Percentiles rank a stretch among this genome's conserved stretches.
These are phyloP conservation scores for Zaprionus obscuricornis DNA, from an alignment of 2,888 invertebrate genomes.

Conservation along the genomic window DNA sequence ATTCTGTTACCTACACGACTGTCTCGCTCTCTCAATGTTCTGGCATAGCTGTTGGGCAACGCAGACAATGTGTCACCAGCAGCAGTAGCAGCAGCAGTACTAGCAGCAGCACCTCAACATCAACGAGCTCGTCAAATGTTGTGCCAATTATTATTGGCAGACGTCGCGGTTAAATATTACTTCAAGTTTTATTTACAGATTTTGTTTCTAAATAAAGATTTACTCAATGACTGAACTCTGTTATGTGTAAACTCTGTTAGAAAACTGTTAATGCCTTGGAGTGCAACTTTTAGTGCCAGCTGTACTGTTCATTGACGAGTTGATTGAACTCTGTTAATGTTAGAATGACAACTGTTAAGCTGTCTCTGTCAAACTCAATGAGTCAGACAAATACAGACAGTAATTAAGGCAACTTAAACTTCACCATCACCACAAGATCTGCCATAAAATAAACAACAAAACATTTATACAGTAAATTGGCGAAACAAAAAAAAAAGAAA, in stretches of 20 bases:
- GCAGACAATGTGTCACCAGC: slow-evolving; percentile 36
- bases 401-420: too few relatives aligned
- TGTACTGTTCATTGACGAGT: too few relatives aligned
- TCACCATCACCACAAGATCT: too few relatives aligned
- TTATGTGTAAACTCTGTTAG: background rate
- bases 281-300: too few relatives aligned
- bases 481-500: background rate
- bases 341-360: too few relatives aligned
- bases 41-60: slow-evolving; percentile 31
- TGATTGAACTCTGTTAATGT: too few relatives aligned
- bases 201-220: too few relatives aligned
- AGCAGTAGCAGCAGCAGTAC: background rate
- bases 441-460: too few relatives aligned
- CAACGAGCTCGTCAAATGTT: slow-evolving; percentile 24
- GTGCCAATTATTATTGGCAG: slow-evolving; percentile 41
- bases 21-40: slow-evolving; percentile 38
- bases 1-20: slow-evolving; percentile 20
- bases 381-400: too few relatives aligned
- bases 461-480: too few relatives aligned
- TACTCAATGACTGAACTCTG: background rate
- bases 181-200: background rate
- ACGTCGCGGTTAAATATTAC: slow-evolving; percentile 34
- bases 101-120: background rate
- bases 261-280: too few relatives aligned
- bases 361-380: too few relatives aligned